Base-by-base conservation (phyloP, 1,140 invertebrate species). In the Pseudoatta argentina region DNA sequence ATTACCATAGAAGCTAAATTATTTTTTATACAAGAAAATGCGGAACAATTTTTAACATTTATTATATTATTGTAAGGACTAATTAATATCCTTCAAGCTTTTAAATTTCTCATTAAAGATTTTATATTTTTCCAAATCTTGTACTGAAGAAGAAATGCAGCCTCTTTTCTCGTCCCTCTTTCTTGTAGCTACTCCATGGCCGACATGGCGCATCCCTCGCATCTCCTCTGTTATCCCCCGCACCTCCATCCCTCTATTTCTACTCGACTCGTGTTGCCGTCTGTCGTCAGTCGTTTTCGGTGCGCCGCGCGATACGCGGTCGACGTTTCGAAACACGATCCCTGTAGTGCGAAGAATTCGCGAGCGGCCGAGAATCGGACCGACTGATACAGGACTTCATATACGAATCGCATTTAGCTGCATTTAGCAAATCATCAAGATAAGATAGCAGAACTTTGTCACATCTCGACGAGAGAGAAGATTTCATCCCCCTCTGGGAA, bases 261-360 rank as follows among this genome's bases (percentile, higher is more conserved):
- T 81, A 87, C 86, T 86, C 89, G 39, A 69, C 72, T 72, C 72
- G 73, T 64, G 67, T 77, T 76, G 71, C 69, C 3, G 48, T 51
- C 72, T 64, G 67, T 69, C 83, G 63, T 93, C 87, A 94, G 93
- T 94, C 86, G 92, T 88, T 87, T 91, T 82, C 78, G 64, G 88
- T 90, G 87, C 90, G 89, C 88, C 87, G 88, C 12, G 39, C 44
- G 81, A 79, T 59, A n/a, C 55, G 18, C 57, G 53, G 1, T 10
- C n/a, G 21, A 57, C 34, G 69, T 30, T 30, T 16, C 24, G 21
- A 51, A 48, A 75, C 66, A 55, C 34, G 39, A 82, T 81, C 30
- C 18, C 30, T 24, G 24, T 24, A 24, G 61, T 57, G 21, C 53
- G 51, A 69, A 12, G 27, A 6, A 48, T 27, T 57, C 24, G 30